These are phyloP conservation scores for Lasioglossum vierecki DNA, from an alignment of 2,888 invertebrate genomes.

Conservation along the genomic window DNA sequence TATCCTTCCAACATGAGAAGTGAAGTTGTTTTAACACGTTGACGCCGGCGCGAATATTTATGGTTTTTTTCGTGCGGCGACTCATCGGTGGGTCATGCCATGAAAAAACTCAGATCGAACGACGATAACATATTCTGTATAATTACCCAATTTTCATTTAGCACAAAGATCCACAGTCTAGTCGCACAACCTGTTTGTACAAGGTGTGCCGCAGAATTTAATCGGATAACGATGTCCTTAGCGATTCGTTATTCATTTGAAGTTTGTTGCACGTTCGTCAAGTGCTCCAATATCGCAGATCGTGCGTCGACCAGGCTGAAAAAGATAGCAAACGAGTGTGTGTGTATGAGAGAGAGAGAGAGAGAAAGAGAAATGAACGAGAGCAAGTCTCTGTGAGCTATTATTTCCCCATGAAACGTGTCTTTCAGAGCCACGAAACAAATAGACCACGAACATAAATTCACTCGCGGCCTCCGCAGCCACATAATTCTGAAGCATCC, in stretches of 20 bases:
- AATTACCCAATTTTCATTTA: no score
- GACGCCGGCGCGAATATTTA: no score
- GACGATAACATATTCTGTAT: no score
- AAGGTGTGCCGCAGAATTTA: not conserved
- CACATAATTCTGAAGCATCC: constrained; percentile 12
- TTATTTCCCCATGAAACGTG: constrained; percentile 13
- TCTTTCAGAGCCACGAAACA: constrained; percentile 4
- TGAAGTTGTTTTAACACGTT: no score
- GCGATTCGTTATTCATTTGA: not conserved
- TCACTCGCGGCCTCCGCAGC: constrained; percentile 14
- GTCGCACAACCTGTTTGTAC: no score
- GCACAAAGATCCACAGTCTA: no score
- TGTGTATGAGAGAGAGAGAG: not conserved
- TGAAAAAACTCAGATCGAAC: no score
- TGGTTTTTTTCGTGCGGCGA: no score
- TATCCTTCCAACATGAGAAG: no score
- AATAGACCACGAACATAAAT: constrained; percentile 9
- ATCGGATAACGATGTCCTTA: not conserved
- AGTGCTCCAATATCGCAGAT: not conserved
- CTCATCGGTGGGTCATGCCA: no score
- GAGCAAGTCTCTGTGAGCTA: not conserved
- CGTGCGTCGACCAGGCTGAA: not conserved
- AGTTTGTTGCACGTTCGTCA: not conserved
- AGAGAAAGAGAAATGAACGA: not conserved
- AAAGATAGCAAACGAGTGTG: not conserved